phyloP scores from a whole-genome alignment of 2,888 invertebrate species.

The Lasioglossum leucozonium region DNA sequence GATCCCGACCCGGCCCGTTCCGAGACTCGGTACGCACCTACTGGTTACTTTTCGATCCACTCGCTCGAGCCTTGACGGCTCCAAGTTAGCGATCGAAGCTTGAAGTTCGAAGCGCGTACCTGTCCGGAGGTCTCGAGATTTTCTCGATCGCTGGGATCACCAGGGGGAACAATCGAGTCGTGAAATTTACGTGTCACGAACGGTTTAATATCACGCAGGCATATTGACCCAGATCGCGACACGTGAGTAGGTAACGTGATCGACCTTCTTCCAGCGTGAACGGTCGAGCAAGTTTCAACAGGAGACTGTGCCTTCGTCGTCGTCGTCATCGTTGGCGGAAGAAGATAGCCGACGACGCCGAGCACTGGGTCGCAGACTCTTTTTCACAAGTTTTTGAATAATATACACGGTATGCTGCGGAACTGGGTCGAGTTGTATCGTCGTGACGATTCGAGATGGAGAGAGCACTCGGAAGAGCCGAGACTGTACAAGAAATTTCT shows the following conservation, averaged over 20 bases:
- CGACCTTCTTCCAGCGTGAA: constrained; percentile 66
- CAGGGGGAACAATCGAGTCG: constrained; percentile 18
- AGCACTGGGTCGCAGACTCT: neutral
- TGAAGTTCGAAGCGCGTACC: neutral
- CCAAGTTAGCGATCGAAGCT: neutral
- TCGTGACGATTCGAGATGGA: constrained; percentile 1
- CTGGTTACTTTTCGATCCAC: neutral
- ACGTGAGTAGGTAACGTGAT: constrained; percentile 73
- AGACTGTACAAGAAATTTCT: constrained; percentile 1
- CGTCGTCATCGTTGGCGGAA: constrained; percentile 6
- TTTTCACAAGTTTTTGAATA: constrained; percentile 41
- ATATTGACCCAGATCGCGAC: constrained; percentile 77
- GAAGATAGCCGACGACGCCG: constrained; percentile 13
- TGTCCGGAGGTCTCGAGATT: neutral
- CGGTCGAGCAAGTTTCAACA: constrained; percentile 24
- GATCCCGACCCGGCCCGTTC: too few relatives aligned
- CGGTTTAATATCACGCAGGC: constrained; percentile 70
- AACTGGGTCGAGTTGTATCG: constrained; percentile 41
- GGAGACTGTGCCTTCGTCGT: neutral
- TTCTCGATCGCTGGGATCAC: neutral
- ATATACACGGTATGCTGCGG: constrained; percentile 19
- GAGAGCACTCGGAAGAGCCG: neutral
- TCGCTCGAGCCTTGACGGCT: neutral
- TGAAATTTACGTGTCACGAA: constrained; percentile 62
- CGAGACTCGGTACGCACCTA: neutral